Conservation (phyloP, 2,797 vertebrate genomes). For the Odontamblyopus lacepedii region DNA sequence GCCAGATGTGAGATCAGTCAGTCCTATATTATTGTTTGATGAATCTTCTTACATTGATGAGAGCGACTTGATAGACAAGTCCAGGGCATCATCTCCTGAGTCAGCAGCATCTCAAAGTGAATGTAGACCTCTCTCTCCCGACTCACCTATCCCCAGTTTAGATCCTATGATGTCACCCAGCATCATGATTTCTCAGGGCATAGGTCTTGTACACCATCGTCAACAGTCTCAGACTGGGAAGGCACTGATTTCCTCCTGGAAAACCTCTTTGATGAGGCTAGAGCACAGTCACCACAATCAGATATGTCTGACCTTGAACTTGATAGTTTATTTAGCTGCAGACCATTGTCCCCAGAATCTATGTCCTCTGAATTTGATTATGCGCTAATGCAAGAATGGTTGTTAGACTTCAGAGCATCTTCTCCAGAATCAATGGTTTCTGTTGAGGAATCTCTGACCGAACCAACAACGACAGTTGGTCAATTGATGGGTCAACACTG, state of each 20-base stretch:
- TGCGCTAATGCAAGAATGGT: slow-evolving; percentile 6
- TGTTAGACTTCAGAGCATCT: slow-evolving; percentile 28
- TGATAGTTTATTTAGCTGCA: slow-evolving; percentile 14
- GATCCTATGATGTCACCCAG: not conserved
- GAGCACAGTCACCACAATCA: slow-evolving; percentile 38
- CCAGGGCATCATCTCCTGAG: not conserved
- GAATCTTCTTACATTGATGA: slow-evolving; percentile 4
- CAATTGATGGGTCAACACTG: not conserved
- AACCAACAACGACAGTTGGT: too few species aligned
- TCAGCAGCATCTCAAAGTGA: not conserved
- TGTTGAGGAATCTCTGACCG: not conserved
- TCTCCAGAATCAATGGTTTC: slow-evolving; percentile 22
- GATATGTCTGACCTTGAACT: slow-evolving; percentile 24
- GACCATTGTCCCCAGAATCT: slow-evolving; percentile 38
- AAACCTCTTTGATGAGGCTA: slow-evolving; percentile 20
- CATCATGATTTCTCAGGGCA: not conserved
- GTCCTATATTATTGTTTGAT: not conserved
- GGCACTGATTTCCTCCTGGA: slow-evolving; percentile 26
- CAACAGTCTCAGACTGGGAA: slow-evolving; percentile 45
- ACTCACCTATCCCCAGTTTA: slow-evolving; percentile 46
- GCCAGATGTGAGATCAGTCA: not conserved
- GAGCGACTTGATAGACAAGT: not conserved
- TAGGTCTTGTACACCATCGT: slow-evolving; percentile 32
- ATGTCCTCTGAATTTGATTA: slow-evolving; percentile 28
- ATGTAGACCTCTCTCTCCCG: slow-evolving; percentile 26